A percentile compares a stretch with the other conserved stretches of the same genome.
These are phyloP conservation scores for Cottoperca gobio DNA, from an alignment of 2,797 vertebrate species.

Conservation along the genomic window DNA sequence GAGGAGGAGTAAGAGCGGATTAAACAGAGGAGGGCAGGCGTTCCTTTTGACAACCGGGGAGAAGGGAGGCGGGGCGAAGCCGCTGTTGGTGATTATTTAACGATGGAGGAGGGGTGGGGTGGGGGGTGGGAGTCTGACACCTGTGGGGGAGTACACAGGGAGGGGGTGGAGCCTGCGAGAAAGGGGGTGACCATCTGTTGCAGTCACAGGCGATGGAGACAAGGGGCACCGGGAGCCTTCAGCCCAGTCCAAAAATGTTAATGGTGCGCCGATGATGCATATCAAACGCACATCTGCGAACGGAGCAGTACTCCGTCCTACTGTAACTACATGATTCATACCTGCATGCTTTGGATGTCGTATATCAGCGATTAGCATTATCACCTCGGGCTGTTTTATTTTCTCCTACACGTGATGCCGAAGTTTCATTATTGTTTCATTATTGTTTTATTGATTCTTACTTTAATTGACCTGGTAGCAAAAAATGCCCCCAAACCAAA, in stretches of 20 bases:
- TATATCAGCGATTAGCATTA: constrained; percentile 34
- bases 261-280: constrained; percentile 72
- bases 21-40: constrained; percentile 56
- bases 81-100: constrained; percentile 72
- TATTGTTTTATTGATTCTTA: constrained; percentile 77
- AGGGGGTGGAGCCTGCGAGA: constrained; percentile 38
- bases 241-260: constrained; percentile 80
- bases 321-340: constrained; percentile 42
- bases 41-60: constrained; percentile 52
- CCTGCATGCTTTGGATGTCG: constrained; percentile 2
- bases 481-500: constrained; percentile 79
- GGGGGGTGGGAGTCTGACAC: constrained; percentile 62
- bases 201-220: constrained; percentile 72
- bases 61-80: constrained; percentile 5
- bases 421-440: constrained; percentile 74
- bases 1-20: constrained; percentile 53
- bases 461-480: constrained; percentile 79
- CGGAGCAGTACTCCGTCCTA: not conserved
- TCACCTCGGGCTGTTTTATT: constrained; percentile 41
- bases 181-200: constrained; percentile 79
- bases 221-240: constrained; percentile 68
- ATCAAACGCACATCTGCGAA: constrained; percentile 74
- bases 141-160: constrained; percentile 63
- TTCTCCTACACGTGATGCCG: constrained; percentile 39
- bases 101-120: constrained; percentile 35